phyloP scores from a whole-genome alignment of 2,113 vertebrate genomes.

The Nycticebus coucang region DNA sequence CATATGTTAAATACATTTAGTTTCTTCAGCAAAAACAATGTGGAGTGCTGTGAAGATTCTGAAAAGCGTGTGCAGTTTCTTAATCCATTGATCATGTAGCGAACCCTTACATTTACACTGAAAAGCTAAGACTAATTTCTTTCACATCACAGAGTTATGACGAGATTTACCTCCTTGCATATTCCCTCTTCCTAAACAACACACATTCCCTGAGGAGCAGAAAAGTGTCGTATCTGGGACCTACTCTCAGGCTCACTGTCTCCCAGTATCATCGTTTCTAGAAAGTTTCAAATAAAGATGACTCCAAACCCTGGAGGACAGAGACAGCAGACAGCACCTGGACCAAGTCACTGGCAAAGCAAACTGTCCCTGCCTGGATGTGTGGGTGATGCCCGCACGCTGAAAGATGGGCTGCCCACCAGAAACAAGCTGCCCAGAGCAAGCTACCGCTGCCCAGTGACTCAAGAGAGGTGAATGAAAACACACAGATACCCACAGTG shows the following conservation, averaged over 20 bases:
- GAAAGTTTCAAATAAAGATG: neutral
- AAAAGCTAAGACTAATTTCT: neutral
- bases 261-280: fast-evolving
- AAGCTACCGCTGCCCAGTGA: neutral
- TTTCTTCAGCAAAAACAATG: neutral
- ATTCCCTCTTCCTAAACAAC: neutral
- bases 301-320: fast-evolving
- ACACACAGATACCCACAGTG: fast-evolving
- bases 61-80: fast-evolving
- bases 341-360: fast-evolving
- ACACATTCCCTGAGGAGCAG: neutral
- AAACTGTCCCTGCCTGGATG: fast-evolving
- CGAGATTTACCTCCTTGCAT: fast-evolving
- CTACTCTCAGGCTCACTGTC: fast-evolving
- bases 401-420: fast-evolving
- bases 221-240: fast-evolving
- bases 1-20: neutral
- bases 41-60: fast-evolving
- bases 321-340: fast-evolving
- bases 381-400: fast-evolving
- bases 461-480: neutral
- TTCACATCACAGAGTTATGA: neutral
- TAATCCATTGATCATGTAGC: fast-evolving
- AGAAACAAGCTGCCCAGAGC: neutral
- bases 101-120: neutral